Base-by-base conservation (phyloP, 2,797 vertebrate genomes). In the Cirrhinus mrigala region DNA sequence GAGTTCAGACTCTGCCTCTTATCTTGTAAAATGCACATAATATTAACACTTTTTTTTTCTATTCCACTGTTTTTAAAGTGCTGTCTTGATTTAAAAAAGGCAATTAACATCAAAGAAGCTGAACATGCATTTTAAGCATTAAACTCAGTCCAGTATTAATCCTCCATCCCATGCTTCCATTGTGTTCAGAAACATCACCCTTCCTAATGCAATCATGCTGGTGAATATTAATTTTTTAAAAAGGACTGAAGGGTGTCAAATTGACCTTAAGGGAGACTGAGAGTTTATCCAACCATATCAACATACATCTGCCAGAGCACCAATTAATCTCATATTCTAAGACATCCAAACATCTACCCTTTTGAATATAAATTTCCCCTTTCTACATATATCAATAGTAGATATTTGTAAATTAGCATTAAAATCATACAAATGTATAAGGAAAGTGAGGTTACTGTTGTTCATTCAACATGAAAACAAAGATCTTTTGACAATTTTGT, bases 381-480 rank as follows among this genome's bases (percentile, higher is more conserved):
- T 4, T 46, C 10, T 54, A 37, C 33, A 4, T 37, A n/a, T 20
- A 48, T 44, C 44, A 27, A 37, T 27, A 60, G 50, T 27, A 37
- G 9, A 12, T 29, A 12, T 15, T 40, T 3, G 44, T 37, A 16
- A 37, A 33, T 1, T 46, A 82, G 66, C 70, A 83, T 76, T 89
- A 81, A 56, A 83, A 81, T 60, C 87, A 44, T 50, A 58, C 18
- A 27, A 69, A 88, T 91, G 76, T 91, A 92, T 89, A 92, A 93
- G 89, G 73, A 93, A 91, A 92, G 89, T 0, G 85, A 88, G 76
- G 29, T 29, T 62, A 73, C 18, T 50, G 12, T 40, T 40, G 64
- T 29, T 48, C 27, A 60, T 27, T 52, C 7, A 15, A 33, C 11
- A 44, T 60, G 75, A 22, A 48, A 69, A 83, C 40, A 64, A 86